phyloP scores from a whole-genome alignment of 1,140 invertebrate genomes.

The Drosophila bifasciata region DNA sequence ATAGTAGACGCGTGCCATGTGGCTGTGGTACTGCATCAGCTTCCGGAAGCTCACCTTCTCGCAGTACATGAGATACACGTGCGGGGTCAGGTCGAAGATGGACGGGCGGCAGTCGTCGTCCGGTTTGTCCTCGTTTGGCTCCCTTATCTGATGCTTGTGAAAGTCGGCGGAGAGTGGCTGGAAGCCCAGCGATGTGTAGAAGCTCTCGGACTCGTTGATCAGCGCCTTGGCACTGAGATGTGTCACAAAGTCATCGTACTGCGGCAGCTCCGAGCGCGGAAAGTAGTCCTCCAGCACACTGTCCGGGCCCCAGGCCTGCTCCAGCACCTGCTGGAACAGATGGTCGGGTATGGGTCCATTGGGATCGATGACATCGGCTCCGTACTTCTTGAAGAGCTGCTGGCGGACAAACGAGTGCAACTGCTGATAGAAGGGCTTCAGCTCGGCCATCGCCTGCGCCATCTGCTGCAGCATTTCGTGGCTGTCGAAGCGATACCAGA shows the following conservation, averaged over 20 bases:
- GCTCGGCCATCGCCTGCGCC: constrained; percentile 85
- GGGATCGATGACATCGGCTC: constrained; percentile 87
- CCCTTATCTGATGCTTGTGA: constrained; percentile 66
- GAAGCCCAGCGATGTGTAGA: constrained; percentile 75
- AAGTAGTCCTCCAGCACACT: constrained; percentile 74
- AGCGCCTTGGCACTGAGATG: constrained; percentile 56
- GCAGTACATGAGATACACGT: constrained; percentile 78
- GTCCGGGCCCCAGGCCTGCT: constrained; percentile 75
- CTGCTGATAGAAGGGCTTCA: constrained; percentile 93
- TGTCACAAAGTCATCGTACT: constrained; percentile 69
- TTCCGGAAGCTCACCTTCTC: constrained; percentile 75
- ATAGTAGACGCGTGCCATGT: constrained; percentile 91
- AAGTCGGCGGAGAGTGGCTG: constrained; percentile 54
- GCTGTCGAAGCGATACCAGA: constrained; percentile 85
- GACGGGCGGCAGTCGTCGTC: constrained; percentile 71
- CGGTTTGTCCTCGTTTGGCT: constrained; percentile 69
- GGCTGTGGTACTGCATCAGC: constrained; percentile 87
- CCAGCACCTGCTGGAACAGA: constrained; percentile 86
- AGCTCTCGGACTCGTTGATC: constrained; percentile 67
- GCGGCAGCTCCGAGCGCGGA: constrained; percentile 60
- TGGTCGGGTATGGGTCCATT: constrained; percentile 95
- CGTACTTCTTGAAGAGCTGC: constrained; percentile 90
- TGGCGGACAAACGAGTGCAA: constrained; percentile 94
- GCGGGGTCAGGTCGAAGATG: constrained; percentile 72
- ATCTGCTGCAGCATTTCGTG: constrained; percentile 85